phyloP scores from a whole-genome alignment of 2,888 invertebrate species.

The Eucriotettix oculatus region DNA sequence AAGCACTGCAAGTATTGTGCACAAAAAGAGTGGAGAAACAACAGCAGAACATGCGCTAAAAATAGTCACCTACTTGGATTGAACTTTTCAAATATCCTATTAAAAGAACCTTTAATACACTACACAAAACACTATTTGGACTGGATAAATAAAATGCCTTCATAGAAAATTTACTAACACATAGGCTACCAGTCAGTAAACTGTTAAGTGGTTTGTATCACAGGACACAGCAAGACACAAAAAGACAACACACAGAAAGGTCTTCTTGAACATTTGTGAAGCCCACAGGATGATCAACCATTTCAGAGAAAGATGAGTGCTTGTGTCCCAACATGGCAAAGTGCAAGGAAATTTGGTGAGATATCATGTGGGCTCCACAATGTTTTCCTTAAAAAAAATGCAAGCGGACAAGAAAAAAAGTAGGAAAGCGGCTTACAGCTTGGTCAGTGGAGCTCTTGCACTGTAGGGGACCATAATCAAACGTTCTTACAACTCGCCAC shows the following conservation, averaged over 20 bases:
- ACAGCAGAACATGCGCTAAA: slow-evolving; percentile 10
- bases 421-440: slow-evolving; percentile 87
- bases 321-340: neutral
- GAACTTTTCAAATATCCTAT: slow-evolving; percentile 6
- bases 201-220: slow-evolving; percentile 2
- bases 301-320: neutral
- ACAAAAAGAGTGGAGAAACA: neutral
- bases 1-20: neutral
- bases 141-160: slow-evolving; percentile 2
- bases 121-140: slow-evolving; percentile 6
- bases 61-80: slow-evolving; percentile 14
- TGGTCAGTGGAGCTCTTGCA: slow-evolving; percentile 99
- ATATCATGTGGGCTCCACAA: slow-evolving; percentile 12
- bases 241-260: slow-evolving; percentile 13
- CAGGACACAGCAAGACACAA: slow-evolving; percentile 5
- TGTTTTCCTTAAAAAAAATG: slow-evolving; percentile 10
- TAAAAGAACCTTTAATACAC: slow-evolving; percentile 6
- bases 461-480: slow-evolving; percentile 99
- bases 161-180: slow-evolving; percentile 4
- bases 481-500: slow-evolving; percentile 99
- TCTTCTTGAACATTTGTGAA: slow-evolving; percentile 10
- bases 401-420: slow-evolving; percentile 32
- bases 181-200: slow-evolving; percentile 12
- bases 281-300: slow-evolving; percentile 13
- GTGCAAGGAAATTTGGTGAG: slow-evolving; percentile 1